Conservation (phyloP, 2,797 vertebrate genomes). For the Leptoclinus maculatus region DNA sequence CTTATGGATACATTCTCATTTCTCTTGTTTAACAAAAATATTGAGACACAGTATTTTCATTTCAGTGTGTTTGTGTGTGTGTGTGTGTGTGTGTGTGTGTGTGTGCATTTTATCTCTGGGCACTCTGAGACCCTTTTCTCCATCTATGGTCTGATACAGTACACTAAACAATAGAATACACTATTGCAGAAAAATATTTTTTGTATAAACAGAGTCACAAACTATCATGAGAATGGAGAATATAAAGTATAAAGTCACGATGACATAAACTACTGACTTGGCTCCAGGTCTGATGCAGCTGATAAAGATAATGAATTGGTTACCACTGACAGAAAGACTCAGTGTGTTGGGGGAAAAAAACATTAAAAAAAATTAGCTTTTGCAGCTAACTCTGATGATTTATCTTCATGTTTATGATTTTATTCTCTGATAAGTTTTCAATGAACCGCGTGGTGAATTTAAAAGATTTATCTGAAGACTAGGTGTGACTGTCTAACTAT, state of each 20-base stretch:
- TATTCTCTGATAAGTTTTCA: conserved; percentile 1
- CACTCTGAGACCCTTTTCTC: not conserved
- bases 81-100: not conserved
- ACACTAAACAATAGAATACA: not conserved
- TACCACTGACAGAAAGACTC: conserved; percentile 2
- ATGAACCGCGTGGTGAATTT: not conserved
- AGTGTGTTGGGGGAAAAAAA: not conserved
- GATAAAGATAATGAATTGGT: conserved; percentile 6
- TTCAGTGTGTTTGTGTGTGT: not conserved
- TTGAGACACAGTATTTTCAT: not conserved
- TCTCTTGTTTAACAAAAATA: not conserved
- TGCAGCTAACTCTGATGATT: not conserved
- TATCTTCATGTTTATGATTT: not conserved
- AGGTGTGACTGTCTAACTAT: not conserved
- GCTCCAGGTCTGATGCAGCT: not conserved
- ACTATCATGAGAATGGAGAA: not conserved
- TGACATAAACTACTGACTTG: not conserved
- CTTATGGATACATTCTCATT: not conserved
- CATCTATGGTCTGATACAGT: not conserved
- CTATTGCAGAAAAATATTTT: not conserved
- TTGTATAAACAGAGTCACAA: not conserved
- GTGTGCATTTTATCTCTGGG: not conserved
- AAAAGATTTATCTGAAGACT: not conserved
- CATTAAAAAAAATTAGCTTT: conserved; percentile 2
- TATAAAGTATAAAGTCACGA: not conserved